A percentile compares a stretch with the other conserved stretches of the same genome.
phyloP scores from a whole-genome alignment of 2,113 vertebrate genomes.

The Pantherophis guttatus region DNA sequence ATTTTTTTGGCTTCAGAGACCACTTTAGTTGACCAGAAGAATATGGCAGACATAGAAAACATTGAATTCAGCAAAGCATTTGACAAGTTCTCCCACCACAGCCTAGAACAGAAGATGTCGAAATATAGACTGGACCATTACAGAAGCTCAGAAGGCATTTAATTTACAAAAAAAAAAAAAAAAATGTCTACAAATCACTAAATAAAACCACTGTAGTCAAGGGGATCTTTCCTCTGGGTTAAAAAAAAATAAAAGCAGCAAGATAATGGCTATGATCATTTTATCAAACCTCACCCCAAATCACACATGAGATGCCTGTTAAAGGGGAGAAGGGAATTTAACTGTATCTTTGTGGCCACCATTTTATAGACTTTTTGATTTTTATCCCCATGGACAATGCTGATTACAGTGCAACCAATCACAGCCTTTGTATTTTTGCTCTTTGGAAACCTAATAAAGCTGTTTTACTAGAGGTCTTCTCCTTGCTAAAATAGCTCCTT shows the following conservation, averaged over 20 bases:
- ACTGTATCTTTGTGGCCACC: background rate
- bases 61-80: background rate
- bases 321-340: background rate
- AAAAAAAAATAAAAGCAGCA: background rate
- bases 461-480: background rate
- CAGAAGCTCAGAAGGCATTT: background rate
- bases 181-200: background rate
- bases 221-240: background rate
- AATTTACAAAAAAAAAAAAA: background rate
- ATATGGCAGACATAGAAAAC: background rate
- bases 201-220: background rate
- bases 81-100: background rate
- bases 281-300: background rate
- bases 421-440: background rate
- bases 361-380: background rate
- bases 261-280: background rate
- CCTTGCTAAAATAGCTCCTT: background rate
- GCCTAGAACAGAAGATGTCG: background rate
- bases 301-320: background rate
- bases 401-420: background rate
- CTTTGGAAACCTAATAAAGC: too few species aligned
- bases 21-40: background rate
- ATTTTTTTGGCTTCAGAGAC: background rate
- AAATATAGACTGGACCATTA: background rate
- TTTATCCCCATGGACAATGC: background rate